Evolutionary conservation across 2,888 invertebrate species (phyloP), one percentile per base, ranked within the genome.

Genomic region (Xanthorhoe spadicearia): DNA sequence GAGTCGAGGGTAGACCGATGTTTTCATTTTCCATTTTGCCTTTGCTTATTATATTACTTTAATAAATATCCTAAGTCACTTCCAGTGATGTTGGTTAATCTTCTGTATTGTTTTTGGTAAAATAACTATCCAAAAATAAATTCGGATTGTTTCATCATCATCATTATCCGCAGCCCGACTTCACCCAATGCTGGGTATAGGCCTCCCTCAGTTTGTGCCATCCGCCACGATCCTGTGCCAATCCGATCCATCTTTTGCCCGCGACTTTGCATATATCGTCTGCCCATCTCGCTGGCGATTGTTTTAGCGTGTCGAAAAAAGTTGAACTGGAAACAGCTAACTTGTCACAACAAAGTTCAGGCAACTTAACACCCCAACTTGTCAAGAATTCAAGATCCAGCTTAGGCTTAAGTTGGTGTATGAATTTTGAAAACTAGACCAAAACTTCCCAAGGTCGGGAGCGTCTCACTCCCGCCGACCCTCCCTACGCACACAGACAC

Each of bases 401-500:
- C 64, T 55, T 64, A 66, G 61, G 59, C 58, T 64, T 57, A 56
- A 60, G 74, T 72, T 76, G 66, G 68, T 71, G 63, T 68, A 59
- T 70, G 66, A 66, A 71, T 69, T 61, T 32, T 18, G 73, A 75
- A 80, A 90, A 88, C 88, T 90, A 87, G 90, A 89, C 84, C 88
- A 85, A 85, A 89, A 86, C 85, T 89, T 80, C 87, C 23, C 92
- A 92, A 92, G 92, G 92, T 92, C 92, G 88, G 73, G 60, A 56
- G 64, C 65, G 48, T 46, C 57, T 65, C 74, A 78, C 81, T 80
- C 88, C 84, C 80, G 57, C 43, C 35, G 17, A 35, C 9, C 59
- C 89, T 74, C 87, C 85, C 85, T 85, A 79, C 74, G 71, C 69
- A 71, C 76, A 72, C 77, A 74, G 70, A 79, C 87, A 85, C 86